Evolutionary conservation across 2,888 invertebrate genomes (phyloP), one percentile per base, ranked within the genome.

Genomic region (Drosophila antonietae): DNA sequence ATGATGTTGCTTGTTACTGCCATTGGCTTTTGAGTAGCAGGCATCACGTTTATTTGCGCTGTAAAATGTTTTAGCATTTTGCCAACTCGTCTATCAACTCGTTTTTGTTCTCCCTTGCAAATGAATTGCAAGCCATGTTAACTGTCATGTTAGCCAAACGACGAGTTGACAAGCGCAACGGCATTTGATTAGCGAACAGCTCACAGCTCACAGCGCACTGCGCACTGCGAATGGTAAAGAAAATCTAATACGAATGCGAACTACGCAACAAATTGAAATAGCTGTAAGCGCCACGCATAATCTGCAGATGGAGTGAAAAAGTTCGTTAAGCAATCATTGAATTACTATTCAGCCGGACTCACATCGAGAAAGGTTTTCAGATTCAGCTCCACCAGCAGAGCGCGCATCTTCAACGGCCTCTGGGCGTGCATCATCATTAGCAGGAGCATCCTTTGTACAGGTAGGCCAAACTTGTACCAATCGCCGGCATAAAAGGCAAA

Each of bases 271-370:
- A 73, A 65, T 85, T 91, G 53, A 91, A 91, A 73, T 91, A 91
- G 56, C 91, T 91, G 65, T 90, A 91, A 7, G 92, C 89, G 7
- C 91, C 92, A 47, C 90, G 87, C 35, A 90, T 78, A 41, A 91
- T 90, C 91, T 91, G 56, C 2, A 37, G 37, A 37, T 31, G 12
- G 56, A 31, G 12, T 14, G 41, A 43, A 33, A 57, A 33, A 57
- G n/a, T 18, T 18, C 39, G 39, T 55, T 39, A 55, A 28, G 43
- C 43, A 44, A 28, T 55, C 10, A 20, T 44, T 35, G 20, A 35
- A 43, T 35, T 44, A n/a, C 44, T 20, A n/a, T 44, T 15, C 20
- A 20, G n/a, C n/a, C 33, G 2, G 6, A 55, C 71, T 65, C 70
- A 91, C 91, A 56, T 91, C 88, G 15, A 91, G 62, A 65, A 92